These are phyloP conservation scores for Catotricha subobsoleta DNA, from an alignment of 2,888 invertebrate genomes.

Conservation along the genomic window DNA sequence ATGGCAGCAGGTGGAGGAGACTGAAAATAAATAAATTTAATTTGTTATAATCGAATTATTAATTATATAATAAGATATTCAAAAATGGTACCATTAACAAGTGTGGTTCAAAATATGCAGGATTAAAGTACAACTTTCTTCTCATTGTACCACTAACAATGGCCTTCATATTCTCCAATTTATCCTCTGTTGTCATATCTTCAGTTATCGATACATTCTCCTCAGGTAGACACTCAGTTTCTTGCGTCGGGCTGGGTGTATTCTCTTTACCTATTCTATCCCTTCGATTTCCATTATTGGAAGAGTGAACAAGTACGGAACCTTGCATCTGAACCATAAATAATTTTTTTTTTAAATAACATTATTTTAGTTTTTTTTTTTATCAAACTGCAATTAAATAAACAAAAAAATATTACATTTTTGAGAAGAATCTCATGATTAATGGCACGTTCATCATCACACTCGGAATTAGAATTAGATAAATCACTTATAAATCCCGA, in stretches of 20 bases:
- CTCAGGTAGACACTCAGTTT: constrained; percentile 53
- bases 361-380: neutral
- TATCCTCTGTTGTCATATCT: constrained; percentile 45
- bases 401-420: constrained; percentile 20
- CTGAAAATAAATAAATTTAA: constrained; percentile 34
- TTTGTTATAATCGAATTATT: constrained; percentile 5
- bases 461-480: constrained; percentile 45
- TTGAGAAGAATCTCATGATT: constrained; percentile 17
- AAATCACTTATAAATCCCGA: constrained; percentile 36
- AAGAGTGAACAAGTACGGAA: neutral
- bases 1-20: constrained; percentile 79
- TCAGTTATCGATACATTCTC: constrained; percentile 75
- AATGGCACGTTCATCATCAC: constrained; percentile 28
- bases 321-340: constrained; percentile 1
- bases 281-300: neutral
- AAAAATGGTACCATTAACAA: constrained; percentile 62
- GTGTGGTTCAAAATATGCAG: constrained; percentile 80
- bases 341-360: neutral
- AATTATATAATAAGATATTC: constrained; percentile 5
- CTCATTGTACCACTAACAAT: constrained; percentile 50
- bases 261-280: neutral
- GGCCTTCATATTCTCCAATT: constrained; percentile 43
- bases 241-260: constrained; percentile 17
- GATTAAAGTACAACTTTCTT: constrained; percentile 72
- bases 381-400: neutral